Percentiles rank a stretch among this genome's conserved stretches.
Conservation (phyloP, 2,797 vertebrate genomes). For the Petrocephalus schoutedeni region DNA sequence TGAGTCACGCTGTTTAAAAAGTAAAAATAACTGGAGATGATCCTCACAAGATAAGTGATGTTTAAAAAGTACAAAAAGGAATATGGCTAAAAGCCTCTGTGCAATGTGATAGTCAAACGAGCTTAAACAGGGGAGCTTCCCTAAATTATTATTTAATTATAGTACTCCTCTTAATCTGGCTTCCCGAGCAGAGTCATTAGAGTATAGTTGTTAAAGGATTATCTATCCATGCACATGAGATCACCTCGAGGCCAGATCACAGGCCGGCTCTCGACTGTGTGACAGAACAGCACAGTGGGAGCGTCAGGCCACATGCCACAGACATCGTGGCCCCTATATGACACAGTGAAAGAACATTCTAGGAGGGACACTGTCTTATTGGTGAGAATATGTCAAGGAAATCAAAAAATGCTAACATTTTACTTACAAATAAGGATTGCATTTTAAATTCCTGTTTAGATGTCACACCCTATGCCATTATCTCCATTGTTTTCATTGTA, state of each 20-base stretch:
- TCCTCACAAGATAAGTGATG: background rate
- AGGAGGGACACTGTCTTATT: background rate
- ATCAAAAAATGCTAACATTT: background rate
- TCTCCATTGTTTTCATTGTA: background rate
- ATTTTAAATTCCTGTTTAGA: background rate
- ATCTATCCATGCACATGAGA: background rate
- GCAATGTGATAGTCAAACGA: background rate
- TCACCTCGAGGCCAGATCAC: background rate
- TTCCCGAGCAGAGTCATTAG: background rate
- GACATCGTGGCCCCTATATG: slow-evolving; percentile 42
- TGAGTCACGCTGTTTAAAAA: background rate
- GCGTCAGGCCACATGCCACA: background rate
- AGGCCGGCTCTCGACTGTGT: background rate
- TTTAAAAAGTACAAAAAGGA: background rate
- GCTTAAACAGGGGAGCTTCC: background rate
- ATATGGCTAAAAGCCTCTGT: background rate
- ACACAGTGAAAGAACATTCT: background rate
- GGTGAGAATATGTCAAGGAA: background rate
- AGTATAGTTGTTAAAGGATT: slow-evolving; percentile 11
- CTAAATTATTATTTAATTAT: slow-evolving; percentile 12
- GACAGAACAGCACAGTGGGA: background rate
- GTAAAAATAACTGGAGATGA: background rate
- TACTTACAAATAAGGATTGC: background rate
- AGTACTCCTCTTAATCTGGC: background rate
- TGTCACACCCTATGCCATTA: background rate